Evolutionary conservation across 2,888 invertebrate genomes (phyloP).

Genomic region (Drosophila nr. perissopoda): DNA sequence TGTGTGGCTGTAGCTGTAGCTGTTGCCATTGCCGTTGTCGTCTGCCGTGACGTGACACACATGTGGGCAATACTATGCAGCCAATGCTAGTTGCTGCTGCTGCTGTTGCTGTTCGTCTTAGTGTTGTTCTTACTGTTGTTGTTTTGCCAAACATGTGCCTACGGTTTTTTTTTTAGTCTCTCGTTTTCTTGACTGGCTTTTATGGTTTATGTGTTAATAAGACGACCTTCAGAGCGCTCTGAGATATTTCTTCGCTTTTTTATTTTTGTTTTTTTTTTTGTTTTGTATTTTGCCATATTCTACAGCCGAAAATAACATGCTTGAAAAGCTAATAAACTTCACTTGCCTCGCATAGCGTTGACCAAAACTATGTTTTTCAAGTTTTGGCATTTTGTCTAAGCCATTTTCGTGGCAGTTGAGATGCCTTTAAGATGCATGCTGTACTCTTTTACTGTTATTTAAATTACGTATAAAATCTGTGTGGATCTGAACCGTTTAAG

Average conservation of each 20-base stretch:
- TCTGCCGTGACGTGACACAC: constrained; percentile 79
- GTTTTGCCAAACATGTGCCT: constrained; percentile 59
- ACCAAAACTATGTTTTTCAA: constrained; percentile 1
- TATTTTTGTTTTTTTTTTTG: not conserved
- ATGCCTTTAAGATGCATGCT: not conserved
- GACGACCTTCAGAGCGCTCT: constrained; percentile 67
- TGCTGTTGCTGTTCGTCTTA: constrained; percentile 36
- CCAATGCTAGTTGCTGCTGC: constrained; percentile 40
- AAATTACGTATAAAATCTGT: not conserved
- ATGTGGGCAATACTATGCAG: constrained; percentile 78
- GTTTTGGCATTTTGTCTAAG: constrained; percentile 7
- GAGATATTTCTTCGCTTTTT: constrained; percentile 56
- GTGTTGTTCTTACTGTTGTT: constrained; percentile 27
- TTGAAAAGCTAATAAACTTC: constrained; percentile 34
- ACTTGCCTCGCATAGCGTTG: constrained; percentile 6
- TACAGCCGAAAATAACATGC: constrained; percentile 22
- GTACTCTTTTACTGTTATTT: not conserved
- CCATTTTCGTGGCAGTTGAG: not conserved
- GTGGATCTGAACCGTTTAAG: not conserved
- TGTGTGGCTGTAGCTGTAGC: constrained; percentile 21
- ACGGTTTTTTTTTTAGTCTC: constrained; percentile 33
- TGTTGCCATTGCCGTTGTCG: constrained; percentile 64
- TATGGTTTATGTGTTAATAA: constrained; percentile 81
- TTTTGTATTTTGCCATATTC: constrained; percentile 29
- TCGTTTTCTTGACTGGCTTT: constrained; percentile 65